Base-by-base conservation (phyloP, 2,797 vertebrate species). In the Pseudochaenichthys georgianus region DNA sequence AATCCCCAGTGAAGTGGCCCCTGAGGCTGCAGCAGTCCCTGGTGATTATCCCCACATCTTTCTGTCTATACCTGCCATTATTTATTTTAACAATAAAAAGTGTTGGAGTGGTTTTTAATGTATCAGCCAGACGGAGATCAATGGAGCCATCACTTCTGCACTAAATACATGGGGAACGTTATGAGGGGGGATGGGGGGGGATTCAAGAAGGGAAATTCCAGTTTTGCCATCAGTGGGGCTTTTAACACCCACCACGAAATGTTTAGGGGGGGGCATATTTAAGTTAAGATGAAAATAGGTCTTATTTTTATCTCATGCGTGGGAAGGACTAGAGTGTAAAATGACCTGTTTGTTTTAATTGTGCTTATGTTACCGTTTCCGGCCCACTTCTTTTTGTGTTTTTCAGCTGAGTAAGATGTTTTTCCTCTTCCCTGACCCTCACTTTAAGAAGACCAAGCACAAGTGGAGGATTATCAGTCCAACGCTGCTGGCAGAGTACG, bases 401-500 rank as follows among this genome's bases (percentile, higher is more conserved):
- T 87, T 87, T 62, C 79, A 98, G 97, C 94, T 98, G 83, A 95
- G 94, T 75, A 98, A 97, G 95, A 97, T 98, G 96, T 98, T 98
- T 90, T 98, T 98, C 92, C 96, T 98, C 64, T 98, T 98, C 80
- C 97, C 97, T 21, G 97, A 98, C 89, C 97, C 97, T 65, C 97
- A 98, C 88, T 98, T 98, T 82, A 98, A 98, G 92, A 96, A 97
- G 89, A 98, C 97, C 0, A 98, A 98, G 71, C 97, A 98, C 92
- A 98, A 98, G 75, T 98, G 97, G 97, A 94, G 97, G 89, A 98
- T 98, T 85, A 97, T 98, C 81, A 98, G 97, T 80, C 87, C 96
- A 21, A 97, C 96, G 0, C 75, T 98, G 80, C 83, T 98, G 81
- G 97, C 96, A 13, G 97, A 98, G 78, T 98, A 98, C 1, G 97